Evolutionary conservation across 1,140 invertebrate genomes (phyloP), one percentile per base, ranked within the genome.

Genomic region (Formica selysi): DNA sequence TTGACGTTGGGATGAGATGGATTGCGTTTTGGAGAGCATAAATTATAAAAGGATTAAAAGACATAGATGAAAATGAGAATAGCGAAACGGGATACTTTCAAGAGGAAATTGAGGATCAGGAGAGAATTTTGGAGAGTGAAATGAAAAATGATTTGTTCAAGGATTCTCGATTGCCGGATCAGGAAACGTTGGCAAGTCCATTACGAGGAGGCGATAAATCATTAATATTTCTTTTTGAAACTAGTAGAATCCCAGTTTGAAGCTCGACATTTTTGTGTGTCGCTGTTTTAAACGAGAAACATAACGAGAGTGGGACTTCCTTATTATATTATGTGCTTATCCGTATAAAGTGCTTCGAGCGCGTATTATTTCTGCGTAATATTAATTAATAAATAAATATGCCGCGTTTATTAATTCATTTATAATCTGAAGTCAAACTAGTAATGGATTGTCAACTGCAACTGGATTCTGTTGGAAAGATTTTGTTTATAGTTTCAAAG

Each of bases 1-100:
- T 92, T 92, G 89, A 89, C 91, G 92, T 90, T 93, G 90, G 91
- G 85, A 92, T 92, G 84, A 90, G 88, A 92, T 89, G 92, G 89
- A 91, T 92, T 91, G 90, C 91, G 87, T 92, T 92, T 91, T 93
- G 94, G 94, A 93, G 90, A 93, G 88, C 90, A 93, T 90, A 89
- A 92, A 91, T 91, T 89, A 88, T 91, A 86, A 89, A 86, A 91
- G 91, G 88, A 92, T 91, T 90, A 90, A 86, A 80, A 90, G 78
- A 90, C 83, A 86, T 90, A 91, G 87, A 88, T 91, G 86, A 79
- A 80, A 88, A 86, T 90, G 74, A 88, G 76, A 90, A 90, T 91
- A 90, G 91, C 91, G 76, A 86, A 80, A 90, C 88, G 86, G 91
- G 85, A 91, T 88, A 90, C 85, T 86, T 91, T 90, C 87, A 92